Conservation (phyloP, 2,113 vertebrate genomes). For the Hemibagrus wyckioides region DNA sequence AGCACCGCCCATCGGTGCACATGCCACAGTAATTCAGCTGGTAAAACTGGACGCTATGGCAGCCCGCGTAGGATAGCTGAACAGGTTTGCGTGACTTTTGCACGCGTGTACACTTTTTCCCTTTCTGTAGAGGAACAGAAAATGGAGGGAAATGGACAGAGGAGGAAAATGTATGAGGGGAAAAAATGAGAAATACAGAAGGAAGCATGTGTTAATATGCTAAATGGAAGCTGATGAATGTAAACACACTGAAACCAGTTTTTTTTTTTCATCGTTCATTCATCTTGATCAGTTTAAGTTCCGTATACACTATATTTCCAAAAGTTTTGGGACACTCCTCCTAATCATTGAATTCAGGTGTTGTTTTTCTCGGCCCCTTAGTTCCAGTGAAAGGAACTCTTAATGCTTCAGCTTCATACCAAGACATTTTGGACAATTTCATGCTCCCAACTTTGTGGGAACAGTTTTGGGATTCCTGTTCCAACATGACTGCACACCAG, state of each 20-base stretch:
- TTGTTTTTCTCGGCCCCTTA: no score
- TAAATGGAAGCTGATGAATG: background rate
- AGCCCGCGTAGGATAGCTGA: constrained; percentile 75
- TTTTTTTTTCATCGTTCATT: background rate
- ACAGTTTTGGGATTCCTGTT: no score
- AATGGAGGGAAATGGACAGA: background rate
- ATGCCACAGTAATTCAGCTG: constrained; percentile 77
- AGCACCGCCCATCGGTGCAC: constrained; percentile 79
- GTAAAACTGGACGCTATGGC: constrained; percentile 75
- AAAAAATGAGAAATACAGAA: background rate
- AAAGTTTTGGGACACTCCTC: no score
- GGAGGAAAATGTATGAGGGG: background rate
- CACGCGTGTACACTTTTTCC: constrained; percentile 78
- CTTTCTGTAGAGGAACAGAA: constrained; percentile 68
- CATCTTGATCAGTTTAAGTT: background rate
- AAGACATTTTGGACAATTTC: no score
- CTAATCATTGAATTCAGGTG: no score
- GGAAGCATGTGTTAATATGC: background rate
- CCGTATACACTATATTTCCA: background rate
- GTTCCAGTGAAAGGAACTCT: no score
- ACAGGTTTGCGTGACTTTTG: constrained; percentile 75
- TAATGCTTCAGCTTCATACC: no score
- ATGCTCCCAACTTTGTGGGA: no score
- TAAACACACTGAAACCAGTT: background rate
- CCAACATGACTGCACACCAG: no score